These are phyloP conservation scores for Monochamus alternatus DNA, from an alignment of 2,888 invertebrate genomes.

Conservation along the genomic window DNA sequence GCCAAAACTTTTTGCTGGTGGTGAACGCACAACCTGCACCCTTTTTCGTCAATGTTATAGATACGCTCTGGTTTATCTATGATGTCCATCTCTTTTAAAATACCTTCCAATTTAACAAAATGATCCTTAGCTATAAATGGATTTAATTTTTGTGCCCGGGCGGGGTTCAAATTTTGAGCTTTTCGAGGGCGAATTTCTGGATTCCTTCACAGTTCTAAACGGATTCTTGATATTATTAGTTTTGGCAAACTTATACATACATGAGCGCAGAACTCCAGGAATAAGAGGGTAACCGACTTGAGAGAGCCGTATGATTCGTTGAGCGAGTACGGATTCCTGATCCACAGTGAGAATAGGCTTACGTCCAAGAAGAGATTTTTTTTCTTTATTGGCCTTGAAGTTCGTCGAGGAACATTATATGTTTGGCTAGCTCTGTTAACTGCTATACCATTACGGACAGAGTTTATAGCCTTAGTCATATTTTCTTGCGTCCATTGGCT, in stretches of 20 bases:
- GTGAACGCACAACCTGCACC: slow-evolving; percentile 56
- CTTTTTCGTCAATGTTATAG: slow-evolving; percentile 59
- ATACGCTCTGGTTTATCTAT: slow-evolving; percentile 3
- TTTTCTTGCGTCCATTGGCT: not conserved
- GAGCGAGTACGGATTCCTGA: not conserved
- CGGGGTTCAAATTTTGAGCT: slow-evolving; percentile 55
- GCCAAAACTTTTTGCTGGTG: slow-evolving; percentile 55
- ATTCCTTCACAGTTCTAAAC: not conserved
- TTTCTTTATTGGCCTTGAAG: not conserved
- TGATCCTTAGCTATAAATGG: slow-evolving; percentile 52
- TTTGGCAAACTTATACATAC: slow-evolving; percentile 34
- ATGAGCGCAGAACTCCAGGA: slow-evolving; percentile 1
- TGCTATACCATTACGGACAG: not conserved
- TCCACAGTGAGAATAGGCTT: not conserved
- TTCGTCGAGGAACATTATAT: not conserved
- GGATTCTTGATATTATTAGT: slow-evolving; percentile 40
- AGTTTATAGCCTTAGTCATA: not conserved
- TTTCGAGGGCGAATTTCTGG: not conserved
- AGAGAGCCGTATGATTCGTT: not conserved
- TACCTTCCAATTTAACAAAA: slow-evolving; percentile 53
- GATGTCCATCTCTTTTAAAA: not conserved
- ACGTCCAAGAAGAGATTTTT: not conserved
- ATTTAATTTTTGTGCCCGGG: slow-evolving; percentile 53
- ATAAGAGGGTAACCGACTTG: not conserved
- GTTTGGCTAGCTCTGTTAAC: not conserved